Evolutionary conservation across 2,888 invertebrate species (phyloP).

Genomic region (Idaea dimidiata): DNA sequence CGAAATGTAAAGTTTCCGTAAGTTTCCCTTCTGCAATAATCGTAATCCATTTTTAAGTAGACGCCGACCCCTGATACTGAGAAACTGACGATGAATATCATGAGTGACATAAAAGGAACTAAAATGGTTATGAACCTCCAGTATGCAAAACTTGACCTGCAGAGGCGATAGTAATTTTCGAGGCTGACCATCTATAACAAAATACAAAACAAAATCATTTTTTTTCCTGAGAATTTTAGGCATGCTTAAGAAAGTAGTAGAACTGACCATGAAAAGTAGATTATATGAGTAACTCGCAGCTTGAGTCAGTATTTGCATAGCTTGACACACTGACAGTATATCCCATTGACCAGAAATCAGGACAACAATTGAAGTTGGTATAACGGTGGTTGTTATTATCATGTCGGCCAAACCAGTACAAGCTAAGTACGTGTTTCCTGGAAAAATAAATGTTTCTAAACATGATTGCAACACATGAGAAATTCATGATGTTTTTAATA

Average conservation of each 20-base stretch:
- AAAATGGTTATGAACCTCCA: slow-evolving; percentile 71
- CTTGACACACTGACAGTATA: slow-evolving; percentile 80
- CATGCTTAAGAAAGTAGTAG: background rate
- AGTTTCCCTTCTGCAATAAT: slow-evolving; percentile 83
- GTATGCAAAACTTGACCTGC: slow-evolving; percentile 58
- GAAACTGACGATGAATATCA: slow-evolving; percentile 80
- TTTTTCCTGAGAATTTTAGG: background rate
- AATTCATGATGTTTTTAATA: too few relatives aligned
- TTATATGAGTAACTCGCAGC: slow-evolving; percentile 81
- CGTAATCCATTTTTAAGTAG: slow-evolving; percentile 82
- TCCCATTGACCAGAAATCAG: slow-evolving; percentile 84
- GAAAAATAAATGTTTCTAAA: slow-evolving; percentile 4
- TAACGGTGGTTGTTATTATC: slow-evolving; percentile 84
- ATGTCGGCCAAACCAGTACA: slow-evolving; percentile 87
- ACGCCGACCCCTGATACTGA: slow-evolving; percentile 82
- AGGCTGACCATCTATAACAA: slow-evolving; percentile 74
- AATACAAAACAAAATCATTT: background rate
- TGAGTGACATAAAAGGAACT: slow-evolving; percentile 73
- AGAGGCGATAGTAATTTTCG: slow-evolving; percentile 84
- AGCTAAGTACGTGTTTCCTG: slow-evolving; percentile 88
- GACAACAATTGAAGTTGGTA: slow-evolving; percentile 85
- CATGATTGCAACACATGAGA: background rate
- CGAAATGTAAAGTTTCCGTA: slow-evolving; percentile 80
- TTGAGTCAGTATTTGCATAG: slow-evolving; percentile 84
- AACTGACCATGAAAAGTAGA: slow-evolving; percentile 66